These are phyloP conservation scores for Rhizomys pruinosus DNA, from an alignment of 2,113 vertebrate genomes.

Conservation along the genomic window DNA sequence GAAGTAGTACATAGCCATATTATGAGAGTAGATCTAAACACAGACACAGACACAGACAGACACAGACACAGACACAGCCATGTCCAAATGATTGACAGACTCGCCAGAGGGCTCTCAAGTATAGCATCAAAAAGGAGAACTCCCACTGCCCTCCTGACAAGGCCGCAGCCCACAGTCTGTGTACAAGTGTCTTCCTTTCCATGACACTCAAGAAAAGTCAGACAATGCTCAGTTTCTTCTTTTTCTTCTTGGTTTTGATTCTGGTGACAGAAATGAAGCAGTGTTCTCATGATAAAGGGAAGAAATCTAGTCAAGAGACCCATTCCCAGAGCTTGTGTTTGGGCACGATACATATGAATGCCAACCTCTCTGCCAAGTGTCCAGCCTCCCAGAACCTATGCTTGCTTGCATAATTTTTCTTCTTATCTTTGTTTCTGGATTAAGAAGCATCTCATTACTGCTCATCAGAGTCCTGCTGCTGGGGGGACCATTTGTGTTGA, in stretches of 20 bases:
- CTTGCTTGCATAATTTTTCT: not conserved
- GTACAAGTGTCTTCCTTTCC: not conserved
- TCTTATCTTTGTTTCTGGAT: slow-evolving; percentile 42
- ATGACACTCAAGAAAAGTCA: not conserved
- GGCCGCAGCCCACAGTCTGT: not conserved
- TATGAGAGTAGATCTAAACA: not conserved
- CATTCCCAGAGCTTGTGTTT: not conserved
- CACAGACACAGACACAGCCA: not conserved
- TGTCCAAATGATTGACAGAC: not conserved
- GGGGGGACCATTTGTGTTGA: not conserved
- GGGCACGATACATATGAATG: not conserved
- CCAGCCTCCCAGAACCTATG: not conserved
- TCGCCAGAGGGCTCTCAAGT: no score
- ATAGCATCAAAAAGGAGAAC: no score
- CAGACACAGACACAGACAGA: no score
- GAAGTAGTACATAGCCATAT: not conserved
- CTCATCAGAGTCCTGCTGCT: slow-evolving; percentile 59
- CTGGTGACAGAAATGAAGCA: not conserved
- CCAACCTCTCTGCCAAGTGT: not conserved
- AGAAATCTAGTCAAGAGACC: not conserved
- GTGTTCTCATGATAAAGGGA: not conserved
- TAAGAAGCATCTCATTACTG: slow-evolving; percentile 35
- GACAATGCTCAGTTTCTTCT: no score
- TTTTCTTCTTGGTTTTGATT: not conserved
- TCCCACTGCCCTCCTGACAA: not conserved